Base-by-base conservation (phyloP, 2,797 vertebrate genomes). In the Aplochiton taeniatus region DNA sequence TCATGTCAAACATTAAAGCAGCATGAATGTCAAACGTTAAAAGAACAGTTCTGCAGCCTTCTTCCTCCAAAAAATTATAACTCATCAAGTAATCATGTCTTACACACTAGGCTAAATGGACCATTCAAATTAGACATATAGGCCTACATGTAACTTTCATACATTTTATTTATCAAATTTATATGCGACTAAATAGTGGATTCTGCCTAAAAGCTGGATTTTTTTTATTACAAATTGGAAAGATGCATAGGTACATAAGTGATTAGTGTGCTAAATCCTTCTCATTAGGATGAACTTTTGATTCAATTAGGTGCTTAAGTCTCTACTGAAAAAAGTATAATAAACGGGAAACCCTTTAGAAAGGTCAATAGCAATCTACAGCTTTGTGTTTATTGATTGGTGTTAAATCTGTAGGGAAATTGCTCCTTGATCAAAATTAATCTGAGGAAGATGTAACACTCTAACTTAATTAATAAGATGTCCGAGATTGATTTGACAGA, bases 301-400 rank as follows among this genome's bases (percentile, higher is more conserved):
- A 65, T 65, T 56, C 19, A 65, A 65, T 56, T 63, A 4, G 19
- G 14, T 11, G 11, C 62, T 20, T 18, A 44, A 6, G 63, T 57
- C 19, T 57, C 54, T 41, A 9, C 48, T 49, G 44, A 19, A 64
- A n/a, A 17, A 20, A 64, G 17, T 47, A 44, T 18, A 9, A 43
- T 16, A 41, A 44, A 17, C 42, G 45, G 41, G 4, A 45, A 73
- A 69, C 51, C 66, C 62, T 64, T 63, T 58, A 9, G 16, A 53
- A 73, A 69, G 62, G 61, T 65, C 71, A 73, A 59, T 64, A 68
- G 31, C 51, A 69, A 65, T 73, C 57, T 51, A 18, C 62, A 56
- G 56, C 46, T 56, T 58, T 57, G 58, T 56, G 61, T 46, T 65
- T 69, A 69, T 73, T 54, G 66, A 69, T 54, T 60, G 56, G 46